Evolutionary conservation across 2,888 invertebrate genomes (phyloP), one percentile per base, ranked within the genome.

Genomic region (Caenorhabditis drosophilae): DNA sequence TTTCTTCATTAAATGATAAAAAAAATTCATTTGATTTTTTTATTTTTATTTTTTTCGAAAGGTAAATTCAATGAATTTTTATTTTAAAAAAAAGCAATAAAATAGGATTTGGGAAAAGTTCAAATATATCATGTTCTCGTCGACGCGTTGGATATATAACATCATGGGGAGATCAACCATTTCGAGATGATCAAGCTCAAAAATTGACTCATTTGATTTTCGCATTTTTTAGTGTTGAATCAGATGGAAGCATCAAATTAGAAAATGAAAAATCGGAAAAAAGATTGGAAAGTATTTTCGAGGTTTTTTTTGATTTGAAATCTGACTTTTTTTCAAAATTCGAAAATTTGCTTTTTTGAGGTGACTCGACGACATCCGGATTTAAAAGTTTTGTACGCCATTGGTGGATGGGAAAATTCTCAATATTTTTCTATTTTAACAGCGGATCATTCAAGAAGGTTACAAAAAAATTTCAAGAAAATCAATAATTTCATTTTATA

Each of bases 341-440:
- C n/a, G n/a, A n/a, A n/a, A n/a, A n/a, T n/a, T n/a, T n/a, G n/a
- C 2, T 7, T 15, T 25, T 12, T 61, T 35, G 40, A 75, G 61
- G 68, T 75, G 2, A 73, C 76, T 18, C 34, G 67, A 15, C 40
- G 68, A 23, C 68, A 76, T 22, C 57, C 75, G 1, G 58, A 76
- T 41, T 55, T 82, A 25, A 81, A 81, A 54, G 48, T 79, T 4
- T 35, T 77, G 44, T 81, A 81, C 38, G 81, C 83, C 1, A 67
- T 82, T 40, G 82, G 82, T 9, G 82, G 82, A 12, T 83, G 82
- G 82, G 80, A 79, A 36, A 80, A 81, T 51, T 79, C 79, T 1
- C 73, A 82, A 52, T 73, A 75, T 44, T 82, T 82, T 53, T 75
- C 75, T 0, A 40, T 73, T 7, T 46, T 82, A 2, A 72, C 74